Conservation (phyloP, 2,888 invertebrate genomes). For the Buathra laborator region DNA sequence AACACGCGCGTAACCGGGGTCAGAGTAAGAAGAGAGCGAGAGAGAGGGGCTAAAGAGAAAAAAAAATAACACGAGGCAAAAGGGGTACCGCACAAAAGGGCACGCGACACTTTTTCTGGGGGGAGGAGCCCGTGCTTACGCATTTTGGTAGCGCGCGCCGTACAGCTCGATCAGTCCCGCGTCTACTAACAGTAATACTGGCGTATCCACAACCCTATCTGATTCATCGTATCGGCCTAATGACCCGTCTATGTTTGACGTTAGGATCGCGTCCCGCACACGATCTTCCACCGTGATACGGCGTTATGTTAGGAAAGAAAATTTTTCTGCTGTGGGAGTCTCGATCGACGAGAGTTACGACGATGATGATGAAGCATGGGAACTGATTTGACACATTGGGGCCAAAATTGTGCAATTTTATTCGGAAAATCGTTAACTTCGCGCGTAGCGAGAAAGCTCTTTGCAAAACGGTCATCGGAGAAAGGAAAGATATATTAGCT, state of each 20-base stretch:
- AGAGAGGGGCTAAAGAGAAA: slow-evolving; percentile 59
- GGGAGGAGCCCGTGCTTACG: slow-evolving; percentile 70
- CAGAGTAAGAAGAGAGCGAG: slow-evolving; percentile 62
- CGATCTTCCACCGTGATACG: slow-evolving; percentile 41
- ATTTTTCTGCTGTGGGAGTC: slow-evolving; percentile 49
- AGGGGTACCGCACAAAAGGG: slow-evolving; percentile 82
- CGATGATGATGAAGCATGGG: slow-evolving; percentile 67
- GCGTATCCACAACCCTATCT: slow-evolving; percentile 78
- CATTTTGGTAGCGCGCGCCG: slow-evolving; percentile 40
- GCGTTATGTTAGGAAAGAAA: slow-evolving; percentile 11
- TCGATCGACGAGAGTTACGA: slow-evolving; percentile 14
- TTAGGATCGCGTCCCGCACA: slow-evolving; percentile 72
- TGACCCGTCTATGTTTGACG: slow-evolving; percentile 80
- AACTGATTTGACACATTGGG: slow-evolving; percentile 27
- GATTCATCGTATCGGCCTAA: slow-evolving; percentile 82
- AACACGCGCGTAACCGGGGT: slow-evolving; percentile 82
- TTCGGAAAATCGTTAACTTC: not conserved
- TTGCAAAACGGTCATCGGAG: not conserved
- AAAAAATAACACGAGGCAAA: slow-evolving; percentile 73
- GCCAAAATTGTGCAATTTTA: not conserved
- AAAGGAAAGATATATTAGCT: too few species aligned
- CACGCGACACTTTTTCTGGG: slow-evolving; percentile 79
- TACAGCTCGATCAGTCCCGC: slow-evolving; percentile 53
- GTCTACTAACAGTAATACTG: slow-evolving; percentile 5
- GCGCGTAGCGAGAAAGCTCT: not conserved